phyloP scores from a whole-genome alignment of 2,797 vertebrate genomes.

The Oreochromis mossambicus region DNA sequence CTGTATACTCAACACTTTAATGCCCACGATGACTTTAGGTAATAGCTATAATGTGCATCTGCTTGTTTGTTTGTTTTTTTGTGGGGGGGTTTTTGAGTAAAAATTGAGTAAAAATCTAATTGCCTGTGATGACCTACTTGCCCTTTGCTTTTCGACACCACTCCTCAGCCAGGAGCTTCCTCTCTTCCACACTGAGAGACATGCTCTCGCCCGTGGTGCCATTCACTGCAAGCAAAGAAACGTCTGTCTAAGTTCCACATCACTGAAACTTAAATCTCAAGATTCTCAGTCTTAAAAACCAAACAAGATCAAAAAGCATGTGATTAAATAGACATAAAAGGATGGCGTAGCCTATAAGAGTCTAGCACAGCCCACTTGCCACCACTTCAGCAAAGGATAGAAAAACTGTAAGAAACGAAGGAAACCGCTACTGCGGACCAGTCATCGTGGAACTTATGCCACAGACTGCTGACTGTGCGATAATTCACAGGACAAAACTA shows the following conservation, averaged over 20 bases:
- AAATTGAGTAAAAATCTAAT: fast-evolving
- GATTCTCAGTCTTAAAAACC: background rate
- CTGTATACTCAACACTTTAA: background rate
- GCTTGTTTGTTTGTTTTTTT: background rate
- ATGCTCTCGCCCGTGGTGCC: conserved; percentile 93
- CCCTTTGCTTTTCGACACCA: conserved; percentile 85
- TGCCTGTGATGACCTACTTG: conserved; percentile 79
- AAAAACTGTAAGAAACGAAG: background rate
- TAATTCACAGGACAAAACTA: background rate
- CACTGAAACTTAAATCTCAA: background rate
- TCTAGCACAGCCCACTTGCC: background rate
- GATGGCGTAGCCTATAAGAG: background rate
- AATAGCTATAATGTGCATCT: background rate
- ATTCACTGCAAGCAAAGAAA: conserved; percentile 80
- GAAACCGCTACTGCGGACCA: background rate
- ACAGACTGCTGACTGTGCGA: background rate
- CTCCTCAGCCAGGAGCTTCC: conserved; percentile 82
- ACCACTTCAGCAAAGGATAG: background rate
- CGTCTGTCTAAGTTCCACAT: background rate
- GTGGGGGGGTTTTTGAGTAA: fast-evolving
- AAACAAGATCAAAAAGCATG: background rate
- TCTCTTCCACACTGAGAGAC: conserved; percentile 85
- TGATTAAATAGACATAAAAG: background rate
- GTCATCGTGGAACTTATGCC: background rate
- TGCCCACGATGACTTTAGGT: background rate